A percentile compares a stretch with the other conserved stretches of the same genome.
phyloP scores from a whole-genome alignment of 2,797 vertebrate genomes.

The Triplophysa yarkandensis region DNA sequence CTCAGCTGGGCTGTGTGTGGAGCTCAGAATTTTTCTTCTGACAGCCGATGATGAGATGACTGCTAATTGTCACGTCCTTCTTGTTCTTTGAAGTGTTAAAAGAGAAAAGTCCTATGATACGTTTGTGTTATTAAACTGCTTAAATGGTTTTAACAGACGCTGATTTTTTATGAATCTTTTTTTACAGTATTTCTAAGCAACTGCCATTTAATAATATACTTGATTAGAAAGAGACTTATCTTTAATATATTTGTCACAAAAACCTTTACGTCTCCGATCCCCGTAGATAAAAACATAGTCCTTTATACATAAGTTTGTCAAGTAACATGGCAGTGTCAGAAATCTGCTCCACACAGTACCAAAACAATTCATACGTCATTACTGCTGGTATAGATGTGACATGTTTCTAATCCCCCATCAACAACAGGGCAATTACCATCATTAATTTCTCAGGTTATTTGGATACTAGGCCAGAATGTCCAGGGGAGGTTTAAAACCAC shows the following conservation, averaged over 20 bases:
- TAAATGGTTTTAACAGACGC: conserved; percentile 42
- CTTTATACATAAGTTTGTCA: conserved; percentile 43
- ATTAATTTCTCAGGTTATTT: conserved; percentile 52
- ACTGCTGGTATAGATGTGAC: conserved; percentile 35
- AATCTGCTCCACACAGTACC: conserved; percentile 10
- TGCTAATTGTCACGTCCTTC: conserved; percentile 61
- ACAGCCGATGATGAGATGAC: conserved; percentile 59
- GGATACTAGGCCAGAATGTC: conserved; percentile 50
- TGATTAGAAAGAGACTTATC: conserved; percentile 6
- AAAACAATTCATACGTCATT: conserved; percentile 37
- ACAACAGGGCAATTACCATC: conserved; percentile 55
- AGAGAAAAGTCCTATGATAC: conserved; percentile 54
- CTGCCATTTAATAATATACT: neutral
- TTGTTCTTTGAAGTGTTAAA: conserved; percentile 61
- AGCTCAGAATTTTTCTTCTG: conserved; percentile 50
- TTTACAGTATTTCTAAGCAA: neutral
- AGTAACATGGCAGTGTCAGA: conserved; percentile 41
- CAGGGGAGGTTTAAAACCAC: conserved; percentile 73
- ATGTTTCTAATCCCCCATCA: conserved; percentile 40
- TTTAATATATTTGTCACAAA: neutral
- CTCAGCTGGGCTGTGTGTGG: conserved; percentile 53
- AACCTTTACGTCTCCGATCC: conserved; percentile 7
- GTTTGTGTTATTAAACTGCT: conserved; percentile 53
- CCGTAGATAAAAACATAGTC: conserved; percentile 25
- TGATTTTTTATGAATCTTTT: conserved; percentile 8